Evolutionary conservation across 2,113 vertebrate genomes (phyloP).

Genomic region (Oncorhynchus clarkii): DNA sequence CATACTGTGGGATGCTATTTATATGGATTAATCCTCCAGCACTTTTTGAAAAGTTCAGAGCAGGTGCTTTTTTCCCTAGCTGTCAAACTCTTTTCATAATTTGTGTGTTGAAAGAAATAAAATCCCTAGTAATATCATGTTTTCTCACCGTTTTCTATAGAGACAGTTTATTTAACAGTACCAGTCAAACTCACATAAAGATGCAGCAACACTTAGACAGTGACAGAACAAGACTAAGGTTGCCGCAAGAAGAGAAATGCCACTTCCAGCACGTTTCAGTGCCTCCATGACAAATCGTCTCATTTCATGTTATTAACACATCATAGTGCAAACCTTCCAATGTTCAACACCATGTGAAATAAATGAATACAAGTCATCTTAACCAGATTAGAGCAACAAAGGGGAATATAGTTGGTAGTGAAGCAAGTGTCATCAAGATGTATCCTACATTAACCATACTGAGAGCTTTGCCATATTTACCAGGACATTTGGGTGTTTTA

Average conservation of each 20-base stretch:
- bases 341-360: background rate
- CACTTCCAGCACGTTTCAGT: background rate
- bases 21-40: too few relatives aligned
- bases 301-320: background rate
- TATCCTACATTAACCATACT: too few relatives aligned
- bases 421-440: too few relatives aligned
- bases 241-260: background rate
- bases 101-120: too few relatives aligned
- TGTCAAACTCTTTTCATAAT: too few relatives aligned
- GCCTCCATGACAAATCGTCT: background rate
- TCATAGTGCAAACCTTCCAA: background rate
- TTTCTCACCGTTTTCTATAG: too few relatives aligned
- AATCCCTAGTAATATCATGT: too few relatives aligned
- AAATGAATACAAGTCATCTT: background rate
- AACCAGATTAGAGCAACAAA: background rate
- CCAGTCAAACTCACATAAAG: background rate
- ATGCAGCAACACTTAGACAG: background rate
- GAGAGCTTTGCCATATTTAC: too few relatives aligned
- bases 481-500: too few relatives aligned
- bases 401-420: background rate
- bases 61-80: too few relatives aligned
- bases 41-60: too few relatives aligned
- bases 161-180: background rate
- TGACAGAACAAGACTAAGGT: background rate
- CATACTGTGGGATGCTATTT: too few relatives aligned